These are phyloP conservation scores for Holacanthella duospinosa DNA, from an alignment of 2,888 invertebrate genomes.

Conservation along the genomic window DNA sequence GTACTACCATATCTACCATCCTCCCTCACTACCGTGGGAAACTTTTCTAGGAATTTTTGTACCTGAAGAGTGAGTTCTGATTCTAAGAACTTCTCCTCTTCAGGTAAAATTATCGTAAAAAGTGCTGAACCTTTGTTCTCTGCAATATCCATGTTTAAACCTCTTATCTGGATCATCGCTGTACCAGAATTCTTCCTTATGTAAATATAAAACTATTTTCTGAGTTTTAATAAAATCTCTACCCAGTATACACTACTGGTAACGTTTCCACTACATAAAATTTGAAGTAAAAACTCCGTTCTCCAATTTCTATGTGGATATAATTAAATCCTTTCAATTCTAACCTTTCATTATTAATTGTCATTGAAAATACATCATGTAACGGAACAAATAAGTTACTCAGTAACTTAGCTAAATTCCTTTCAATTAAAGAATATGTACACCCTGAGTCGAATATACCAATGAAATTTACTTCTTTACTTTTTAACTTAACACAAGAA, in stretches of 20 bases:
- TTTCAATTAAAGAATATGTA: too few relatives aligned
- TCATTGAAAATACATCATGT: background rate
- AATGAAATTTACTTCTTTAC: background rate
- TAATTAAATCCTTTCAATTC: background rate
- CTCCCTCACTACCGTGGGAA: too few relatives aligned
- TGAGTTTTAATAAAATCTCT: background rate
- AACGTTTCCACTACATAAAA: background rate
- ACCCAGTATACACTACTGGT: background rate
- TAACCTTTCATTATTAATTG: too few relatives aligned
- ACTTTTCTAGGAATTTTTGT: background rate
- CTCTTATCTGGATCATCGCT: background rate
- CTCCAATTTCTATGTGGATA: background rate
- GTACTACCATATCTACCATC: too few relatives aligned
- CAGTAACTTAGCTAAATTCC: too few relatives aligned
- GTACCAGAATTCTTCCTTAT: background rate
- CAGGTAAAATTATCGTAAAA: too few relatives aligned
- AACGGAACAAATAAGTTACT: too few relatives aligned
- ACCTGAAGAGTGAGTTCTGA: background rate
- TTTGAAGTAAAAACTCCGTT: background rate
- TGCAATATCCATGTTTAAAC: background rate
- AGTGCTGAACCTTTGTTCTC: too few relatives aligned
- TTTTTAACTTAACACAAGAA: too few relatives aligned
- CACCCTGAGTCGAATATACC: background rate
- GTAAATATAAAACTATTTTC: too few relatives aligned
- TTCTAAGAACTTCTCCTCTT: background rate